Conservation (phyloP, 2,797 vertebrate genomes). For the Cyprinodon diabolis region DNA sequence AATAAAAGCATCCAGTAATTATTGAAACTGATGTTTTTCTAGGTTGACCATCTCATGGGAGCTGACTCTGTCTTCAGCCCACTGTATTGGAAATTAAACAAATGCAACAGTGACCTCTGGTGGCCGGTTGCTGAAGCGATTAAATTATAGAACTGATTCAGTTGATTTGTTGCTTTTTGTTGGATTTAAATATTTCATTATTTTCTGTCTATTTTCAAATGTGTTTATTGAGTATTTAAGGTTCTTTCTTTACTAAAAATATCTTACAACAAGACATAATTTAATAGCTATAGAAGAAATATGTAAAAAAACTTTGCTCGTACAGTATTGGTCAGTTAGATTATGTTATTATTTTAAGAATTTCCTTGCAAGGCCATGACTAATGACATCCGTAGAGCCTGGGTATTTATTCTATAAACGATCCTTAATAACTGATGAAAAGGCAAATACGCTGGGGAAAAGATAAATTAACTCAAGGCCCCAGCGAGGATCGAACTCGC, state of each 20-base stretch:
- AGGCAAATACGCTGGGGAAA: background rate
- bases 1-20: too few species aligned
- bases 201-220: background rate
- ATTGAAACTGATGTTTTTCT: background rate
- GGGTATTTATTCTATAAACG: too few species aligned
- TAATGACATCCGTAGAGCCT: too few species aligned
- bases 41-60: background rate
- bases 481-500: slow-evolving; percentile 21
- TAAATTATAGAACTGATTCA: background rate
- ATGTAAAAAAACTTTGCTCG: too few species aligned
- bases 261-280: too few species aligned
- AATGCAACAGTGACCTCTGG: background rate
- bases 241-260: background rate
- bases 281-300: too few species aligned
- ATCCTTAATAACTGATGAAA: background rate
- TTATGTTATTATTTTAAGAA: too few species aligned
- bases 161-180: background rate
- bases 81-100: background rate
- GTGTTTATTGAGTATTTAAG: background rate
- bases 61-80: background rate
- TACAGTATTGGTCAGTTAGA: too few species aligned
- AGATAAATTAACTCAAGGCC: background rate
- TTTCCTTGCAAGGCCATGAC: too few species aligned
- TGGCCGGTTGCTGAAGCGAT: background rate
- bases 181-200: background rate